A percentile compares a stretch with the other conserved stretches of the same genome.
Evolutionary conservation across 2,113 vertebrate genomes (phyloP).

Genomic region (Genyomyrus donnyi): DNA sequence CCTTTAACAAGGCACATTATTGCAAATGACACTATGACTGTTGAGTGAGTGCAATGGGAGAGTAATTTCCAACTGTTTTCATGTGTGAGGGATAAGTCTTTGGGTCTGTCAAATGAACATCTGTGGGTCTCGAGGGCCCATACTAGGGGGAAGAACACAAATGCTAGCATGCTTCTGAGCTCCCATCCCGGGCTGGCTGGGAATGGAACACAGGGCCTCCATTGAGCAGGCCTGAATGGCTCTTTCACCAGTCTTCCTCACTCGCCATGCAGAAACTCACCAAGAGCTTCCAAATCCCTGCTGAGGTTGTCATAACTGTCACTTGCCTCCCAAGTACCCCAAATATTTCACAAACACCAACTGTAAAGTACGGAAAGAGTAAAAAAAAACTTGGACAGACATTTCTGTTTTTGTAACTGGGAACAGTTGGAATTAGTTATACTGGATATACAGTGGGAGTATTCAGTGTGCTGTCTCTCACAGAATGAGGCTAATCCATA

Average conservation of each 20-base stretch:
- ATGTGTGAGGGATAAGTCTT: neutral
- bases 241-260: constrained; percentile 33
- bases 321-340: constrained; percentile 41
- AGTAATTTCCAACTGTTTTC: neutral
- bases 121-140: neutral
- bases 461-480: neutral
- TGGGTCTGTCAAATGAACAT: neutral
- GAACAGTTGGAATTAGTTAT: neutral
- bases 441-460: neutral
- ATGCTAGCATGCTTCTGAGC: neutral
- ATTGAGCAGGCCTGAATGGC: constrained; percentile 51
- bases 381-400: neutral
- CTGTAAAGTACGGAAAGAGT: neutral
- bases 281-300: constrained; percentile 39
- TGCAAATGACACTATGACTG: neutral
- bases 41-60: neutral
- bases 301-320: constrained; percentile 52
- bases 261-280: neutral
- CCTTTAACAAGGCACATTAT: neutral
- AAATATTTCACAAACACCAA: constrained; percentile 1
- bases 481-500: neutral
- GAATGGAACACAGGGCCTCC: constrained; percentile 36
- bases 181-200: neutral
- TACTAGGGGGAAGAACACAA: neutral
- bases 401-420: neutral